These are phyloP conservation scores for Drosophila pseudoobscura DNA, from an alignment of 1,140 invertebrate genomes.

Conservation along the genomic window DNA sequence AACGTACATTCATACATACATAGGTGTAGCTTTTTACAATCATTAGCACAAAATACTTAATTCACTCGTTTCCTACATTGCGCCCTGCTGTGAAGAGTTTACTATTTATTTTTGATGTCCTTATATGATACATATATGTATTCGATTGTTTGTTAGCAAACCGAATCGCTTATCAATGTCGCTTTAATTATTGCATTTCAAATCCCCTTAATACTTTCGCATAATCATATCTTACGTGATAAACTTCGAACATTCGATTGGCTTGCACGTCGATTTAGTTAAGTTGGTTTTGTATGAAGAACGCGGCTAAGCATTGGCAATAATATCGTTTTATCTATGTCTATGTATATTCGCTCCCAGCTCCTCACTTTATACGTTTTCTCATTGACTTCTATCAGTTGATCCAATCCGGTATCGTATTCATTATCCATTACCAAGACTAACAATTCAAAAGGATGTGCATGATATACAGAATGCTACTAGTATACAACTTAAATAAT, in stretches of 20 bases:
- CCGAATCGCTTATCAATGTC: slow-evolving; percentile 23
- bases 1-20: slow-evolving; percentile 21
- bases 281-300: slow-evolving; percentile 11
- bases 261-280: slow-evolving; percentile 23
- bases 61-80: slow-evolving; percentile 32
- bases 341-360: background rate
- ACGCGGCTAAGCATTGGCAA: slow-evolving; percentile 53
- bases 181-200: slow-evolving; percentile 33
- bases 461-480: background rate
- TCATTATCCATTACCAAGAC: slow-evolving; percentile 1
- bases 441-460: slow-evolving; percentile 5
- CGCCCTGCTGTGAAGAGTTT: slow-evolving; percentile 12
- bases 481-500: too few species aligned
- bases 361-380: background rate
- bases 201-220: slow-evolving; percentile 67
- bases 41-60: slow-evolving; percentile 43
- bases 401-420: too few species aligned
- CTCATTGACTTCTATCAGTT: slow-evolving; percentile 16
- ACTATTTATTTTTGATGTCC: slow-evolving; percentile 4
- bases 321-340: slow-evolving; percentile 11
- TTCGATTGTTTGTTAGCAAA: slow-evolving; percentile 2
- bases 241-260: slow-evolving; percentile 21
- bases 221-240: slow-evolving; percentile 35
- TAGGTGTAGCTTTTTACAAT: slow-evolving; percentile 22
- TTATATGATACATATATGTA: slow-evolving; percentile 25